phyloP scores from a whole-genome alignment of 2,888 invertebrate species.

The Cantharis rustica region DNA sequence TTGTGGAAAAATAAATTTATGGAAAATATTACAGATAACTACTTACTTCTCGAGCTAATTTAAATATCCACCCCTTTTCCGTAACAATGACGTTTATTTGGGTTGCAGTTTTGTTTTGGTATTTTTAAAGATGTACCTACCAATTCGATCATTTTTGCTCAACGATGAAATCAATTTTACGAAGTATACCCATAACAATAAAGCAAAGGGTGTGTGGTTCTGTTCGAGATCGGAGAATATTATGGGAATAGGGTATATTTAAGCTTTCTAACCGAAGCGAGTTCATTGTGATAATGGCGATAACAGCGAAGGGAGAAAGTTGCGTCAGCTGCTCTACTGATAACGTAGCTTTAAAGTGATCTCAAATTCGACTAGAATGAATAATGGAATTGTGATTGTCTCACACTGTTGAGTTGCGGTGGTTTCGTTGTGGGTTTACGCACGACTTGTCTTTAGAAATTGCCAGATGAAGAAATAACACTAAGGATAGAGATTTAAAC shows the following conservation, averaged over 20 bases:
- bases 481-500: conserved; percentile 1
- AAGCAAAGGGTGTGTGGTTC: neutral
- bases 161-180: neutral
- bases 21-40: no score
- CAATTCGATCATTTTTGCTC: neutral
- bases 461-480: conserved; percentile 19
- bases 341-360: conserved; percentile 29
- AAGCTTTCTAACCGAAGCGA: conserved; percentile 9
- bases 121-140: neutral
- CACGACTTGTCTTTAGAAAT: conserved; percentile 21
- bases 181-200: neutral
- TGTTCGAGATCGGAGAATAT: conserved; percentile 15
- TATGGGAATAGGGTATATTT: conserved; percentile 10
- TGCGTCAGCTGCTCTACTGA: conserved; percentile 29
- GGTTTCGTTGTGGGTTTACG: conserved; percentile 21
- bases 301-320: conserved; percentile 12
- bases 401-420: conserved; percentile 24
- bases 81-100: neutral
- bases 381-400: conserved; percentile 33
- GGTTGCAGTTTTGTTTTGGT: neutral
- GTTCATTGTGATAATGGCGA: conserved; percentile 30
- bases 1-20: neutral
- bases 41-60: neutral
- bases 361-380: conserved; percentile 30
- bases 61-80: neutral